Evolutionary conservation across 30 jellyfish, hydroid and myxozoan species (phyloP).

Genomic region (Pelagia noctiluca): DNA sequence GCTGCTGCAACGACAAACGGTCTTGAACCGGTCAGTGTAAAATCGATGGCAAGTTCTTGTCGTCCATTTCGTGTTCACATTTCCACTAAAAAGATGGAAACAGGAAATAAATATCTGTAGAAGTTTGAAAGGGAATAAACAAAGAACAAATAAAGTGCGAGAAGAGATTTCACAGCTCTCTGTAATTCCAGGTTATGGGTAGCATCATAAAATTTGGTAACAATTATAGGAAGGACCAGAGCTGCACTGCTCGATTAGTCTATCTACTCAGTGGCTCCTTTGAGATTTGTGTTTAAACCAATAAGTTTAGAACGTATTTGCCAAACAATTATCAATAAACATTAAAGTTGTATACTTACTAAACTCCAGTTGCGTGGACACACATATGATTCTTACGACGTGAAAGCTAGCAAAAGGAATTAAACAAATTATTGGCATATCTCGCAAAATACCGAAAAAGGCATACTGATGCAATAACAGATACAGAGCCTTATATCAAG

Average conservation of each 20-base stretch:
- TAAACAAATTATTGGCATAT: too few species aligned
- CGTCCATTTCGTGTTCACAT: constrained; percentile 51
- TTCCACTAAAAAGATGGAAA: constrained; percentile 19
- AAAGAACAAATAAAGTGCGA: background rate
- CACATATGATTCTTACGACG: constrained; percentile 11
- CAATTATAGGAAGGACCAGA: too few species aligned
- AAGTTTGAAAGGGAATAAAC: too few species aligned
- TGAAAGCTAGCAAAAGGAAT: background rate
- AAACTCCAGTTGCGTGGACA: constrained; percentile 5
- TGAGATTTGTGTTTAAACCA: too few species aligned
- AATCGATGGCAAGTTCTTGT: constrained; percentile 53
- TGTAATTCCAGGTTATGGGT: background rate
- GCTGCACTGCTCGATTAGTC: too few species aligned
- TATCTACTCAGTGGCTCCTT: too few species aligned
- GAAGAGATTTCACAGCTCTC: too few species aligned
- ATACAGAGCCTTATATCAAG: too few species aligned
- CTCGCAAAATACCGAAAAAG: background rate
- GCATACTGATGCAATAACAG: too few species aligned
- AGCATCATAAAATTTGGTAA: background rate
- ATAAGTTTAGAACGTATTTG: too few species aligned
- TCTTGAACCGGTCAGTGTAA: constrained; percentile 41
- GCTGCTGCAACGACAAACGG: constrained; percentile 59
- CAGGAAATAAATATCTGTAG: too few species aligned
- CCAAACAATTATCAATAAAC: too few species aligned
- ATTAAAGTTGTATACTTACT: constrained; percentile 16